Conservation (phyloP, 2,113 vertebrate species). For the Chloroceryle aenea region DNA sequence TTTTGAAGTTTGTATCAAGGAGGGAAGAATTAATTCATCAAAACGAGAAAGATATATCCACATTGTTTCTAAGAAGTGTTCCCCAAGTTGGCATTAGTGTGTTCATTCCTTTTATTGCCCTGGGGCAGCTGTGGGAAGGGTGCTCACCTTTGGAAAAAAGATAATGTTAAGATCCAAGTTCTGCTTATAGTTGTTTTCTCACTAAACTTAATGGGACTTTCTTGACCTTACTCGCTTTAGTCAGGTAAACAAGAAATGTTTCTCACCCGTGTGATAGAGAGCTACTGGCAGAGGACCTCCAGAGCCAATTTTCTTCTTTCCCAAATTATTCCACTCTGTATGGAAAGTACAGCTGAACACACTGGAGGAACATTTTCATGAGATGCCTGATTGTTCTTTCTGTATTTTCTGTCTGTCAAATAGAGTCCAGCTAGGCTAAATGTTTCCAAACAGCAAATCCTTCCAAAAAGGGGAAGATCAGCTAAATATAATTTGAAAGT, state of each 20-base stretch:
- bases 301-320: neutral
- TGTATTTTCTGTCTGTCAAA: neutral
- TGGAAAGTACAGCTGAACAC: neutral
- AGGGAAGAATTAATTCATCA: neutral
- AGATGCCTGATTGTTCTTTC: constrained; percentile 1
- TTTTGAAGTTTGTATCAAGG: neutral
- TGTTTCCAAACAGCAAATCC: constrained; percentile 36
- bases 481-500: neutral
- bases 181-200: neutral
- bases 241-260: neutral
- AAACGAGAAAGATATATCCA: neutral
- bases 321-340: neutral
- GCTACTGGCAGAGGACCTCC: neutral
- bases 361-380: neutral
- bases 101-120: neutral
- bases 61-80: neutral
- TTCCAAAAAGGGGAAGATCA: constrained; percentile 42
- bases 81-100: neutral
- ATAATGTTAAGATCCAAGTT: neutral
- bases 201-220: neutral
- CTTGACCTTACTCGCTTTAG: neutral
- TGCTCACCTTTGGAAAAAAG: neutral
- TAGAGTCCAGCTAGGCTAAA: neutral
- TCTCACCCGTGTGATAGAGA: neutral
- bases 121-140: neutral